These are phyloP conservation scores for Anoplolepis gracilipes DNA, from an alignment of 1,140 invertebrate species.

Conservation along the genomic window DNA sequence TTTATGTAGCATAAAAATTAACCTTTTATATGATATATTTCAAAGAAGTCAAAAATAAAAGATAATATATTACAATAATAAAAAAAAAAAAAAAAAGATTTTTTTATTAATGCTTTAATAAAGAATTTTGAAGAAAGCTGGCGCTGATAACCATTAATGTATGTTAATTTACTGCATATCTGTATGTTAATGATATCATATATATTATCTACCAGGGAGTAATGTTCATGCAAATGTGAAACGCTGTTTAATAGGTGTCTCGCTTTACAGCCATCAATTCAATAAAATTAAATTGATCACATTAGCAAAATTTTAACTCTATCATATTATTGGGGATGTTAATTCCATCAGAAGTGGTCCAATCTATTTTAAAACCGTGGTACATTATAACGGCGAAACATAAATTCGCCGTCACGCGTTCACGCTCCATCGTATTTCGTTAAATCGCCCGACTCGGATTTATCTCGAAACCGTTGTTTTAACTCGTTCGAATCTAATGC, in stretches of 20 bases:
- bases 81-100: constrained; percentile 16
- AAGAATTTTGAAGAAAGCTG: background rate
- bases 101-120: background rate
- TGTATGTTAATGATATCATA: constrained; percentile 13
- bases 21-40: background rate
- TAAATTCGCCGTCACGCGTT: constrained; percentile 17
- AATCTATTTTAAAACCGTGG: background rate
- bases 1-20: background rate
- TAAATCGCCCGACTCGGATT: background rate
- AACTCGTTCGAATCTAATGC: constrained; percentile 3
- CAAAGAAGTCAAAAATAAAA: background rate
- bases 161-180: background rate
- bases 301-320: constrained; percentile 28
- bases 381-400: constrained; percentile 17
- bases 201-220: constrained; percentile 27
- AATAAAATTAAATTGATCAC: constrained; percentile 32
- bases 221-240: constrained; percentile 37
- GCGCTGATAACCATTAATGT: background rate
- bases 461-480: constrained; percentile 15
- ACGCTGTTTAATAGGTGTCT: constrained; percentile 28
- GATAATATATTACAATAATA: background rate
- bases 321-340: constrained; percentile 16
- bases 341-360: constrained; percentile 7
- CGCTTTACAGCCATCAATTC: constrained; percentile 37
- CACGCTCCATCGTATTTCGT: constrained; percentile 11